phyloP scores from a whole-genome alignment of 1,140 invertebrate species.

The Drosophila nigrodunni region DNA sequence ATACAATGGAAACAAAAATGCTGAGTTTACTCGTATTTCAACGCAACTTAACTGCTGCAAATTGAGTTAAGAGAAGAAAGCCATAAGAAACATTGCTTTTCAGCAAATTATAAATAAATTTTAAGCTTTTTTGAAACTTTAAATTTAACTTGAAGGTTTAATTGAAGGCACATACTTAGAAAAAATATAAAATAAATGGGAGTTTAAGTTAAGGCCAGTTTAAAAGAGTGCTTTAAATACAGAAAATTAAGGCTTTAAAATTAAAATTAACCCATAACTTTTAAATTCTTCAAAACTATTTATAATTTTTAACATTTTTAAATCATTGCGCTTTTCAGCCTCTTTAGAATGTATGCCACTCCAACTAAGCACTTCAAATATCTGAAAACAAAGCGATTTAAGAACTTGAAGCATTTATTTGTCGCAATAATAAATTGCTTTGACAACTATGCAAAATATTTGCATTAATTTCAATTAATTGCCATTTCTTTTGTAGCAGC shows the following conservation, averaged over 20 bases:
- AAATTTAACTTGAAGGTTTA: neutral
- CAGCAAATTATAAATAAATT: neutral
- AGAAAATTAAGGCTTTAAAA: too few species aligned
- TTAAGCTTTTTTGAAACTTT: neutral
- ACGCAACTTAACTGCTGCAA: slow-evolving; percentile 7
- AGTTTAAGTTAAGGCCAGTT: too few species aligned
- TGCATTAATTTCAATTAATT: slow-evolving; percentile 41
- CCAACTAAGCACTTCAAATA: too few species aligned
- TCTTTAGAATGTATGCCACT: too few species aligned
- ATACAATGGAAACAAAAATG: neutral
- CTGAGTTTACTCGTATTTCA: neutral
- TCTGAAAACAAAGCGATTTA: neutral
- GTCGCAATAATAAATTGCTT: neutral
- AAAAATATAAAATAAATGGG: too few species aligned
- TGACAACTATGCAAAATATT: slow-evolving; percentile 28
- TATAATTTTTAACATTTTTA: too few species aligned
- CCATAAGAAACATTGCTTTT: slow-evolving; percentile 8
- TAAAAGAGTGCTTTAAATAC: too few species aligned
- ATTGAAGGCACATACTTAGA: neutral
- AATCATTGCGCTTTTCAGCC: too few species aligned
- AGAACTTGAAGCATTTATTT: slow-evolving; percentile 7
- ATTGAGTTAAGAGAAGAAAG: slow-evolving; percentile 19
- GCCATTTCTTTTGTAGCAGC: slow-evolving; percentile 24
- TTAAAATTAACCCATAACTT: too few species aligned
- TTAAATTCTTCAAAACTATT: too few species aligned